Evolutionary conservation across 2,888 invertebrate species (phyloP).

Genomic region (Geophilus truncorum): DNA sequence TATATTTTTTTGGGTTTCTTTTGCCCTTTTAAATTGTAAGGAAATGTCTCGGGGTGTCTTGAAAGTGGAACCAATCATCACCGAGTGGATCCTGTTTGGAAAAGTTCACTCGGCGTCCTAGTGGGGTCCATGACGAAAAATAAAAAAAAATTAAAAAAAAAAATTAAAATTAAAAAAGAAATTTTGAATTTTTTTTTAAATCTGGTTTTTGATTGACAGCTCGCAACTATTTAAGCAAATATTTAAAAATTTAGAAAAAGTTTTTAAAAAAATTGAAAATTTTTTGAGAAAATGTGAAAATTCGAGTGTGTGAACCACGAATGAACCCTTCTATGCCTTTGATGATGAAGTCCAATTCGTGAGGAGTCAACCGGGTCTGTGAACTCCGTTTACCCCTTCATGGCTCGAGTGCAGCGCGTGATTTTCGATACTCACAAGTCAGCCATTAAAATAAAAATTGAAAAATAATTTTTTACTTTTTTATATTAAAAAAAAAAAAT

Average conservation of each 20-base stretch:
- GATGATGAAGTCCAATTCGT: constrained; percentile 13
- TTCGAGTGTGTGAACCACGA: not conserved
- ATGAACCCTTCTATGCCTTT: not conserved
- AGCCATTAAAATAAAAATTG: not conserved
- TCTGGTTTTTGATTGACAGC: not conserved
- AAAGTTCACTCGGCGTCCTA: not conserved
- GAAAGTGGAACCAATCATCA: constrained; percentile 20
- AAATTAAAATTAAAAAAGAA: not conserved
- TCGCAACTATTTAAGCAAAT: not conserved
- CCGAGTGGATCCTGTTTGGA: constrained; percentile 1
- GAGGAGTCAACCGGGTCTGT: constrained; percentile 25
- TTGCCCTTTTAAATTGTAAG: not conserved
- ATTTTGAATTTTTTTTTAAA: not conserved
- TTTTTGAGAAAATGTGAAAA: not conserved
- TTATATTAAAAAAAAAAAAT: not conserved
- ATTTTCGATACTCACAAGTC: not conserved
- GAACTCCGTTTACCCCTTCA: constrained; percentile 19
- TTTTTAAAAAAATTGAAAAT: not conserved
- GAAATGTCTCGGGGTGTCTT: constrained; percentile 20
- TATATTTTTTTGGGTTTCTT: not conserved
- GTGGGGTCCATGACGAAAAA: not conserved
- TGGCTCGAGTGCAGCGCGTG: not conserved
- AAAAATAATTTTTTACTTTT: not conserved
- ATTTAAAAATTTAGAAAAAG: not conserved
- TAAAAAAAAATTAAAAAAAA: not conserved